phyloP scores from a whole-genome alignment of 2,888 invertebrate species.

The Sarcophaga rosellei region DNA sequence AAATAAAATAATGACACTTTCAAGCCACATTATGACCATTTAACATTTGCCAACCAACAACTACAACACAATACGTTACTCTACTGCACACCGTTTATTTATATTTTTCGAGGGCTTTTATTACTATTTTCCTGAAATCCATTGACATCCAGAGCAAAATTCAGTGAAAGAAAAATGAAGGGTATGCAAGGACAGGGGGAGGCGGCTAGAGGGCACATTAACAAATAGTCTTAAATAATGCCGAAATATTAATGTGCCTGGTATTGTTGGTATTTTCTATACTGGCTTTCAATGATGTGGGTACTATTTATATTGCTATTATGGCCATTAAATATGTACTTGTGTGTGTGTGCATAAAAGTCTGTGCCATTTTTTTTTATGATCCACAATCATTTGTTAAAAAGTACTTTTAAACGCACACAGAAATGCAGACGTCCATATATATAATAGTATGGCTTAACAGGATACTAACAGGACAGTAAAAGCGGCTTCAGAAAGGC shows the following conservation, averaged over 20 bases:
- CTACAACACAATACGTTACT: neutral
- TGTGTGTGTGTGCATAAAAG: conserved; percentile 8
- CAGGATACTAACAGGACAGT: neutral
- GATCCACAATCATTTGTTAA: conserved; percentile 42
- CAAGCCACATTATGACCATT: conserved; percentile 25
- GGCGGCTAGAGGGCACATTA: neutral
- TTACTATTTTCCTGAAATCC: neutral
- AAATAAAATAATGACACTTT: conserved; percentile 39
- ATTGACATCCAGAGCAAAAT: too few species aligned
- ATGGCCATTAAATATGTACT: conserved; percentile 33
- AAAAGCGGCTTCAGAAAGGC: neutral
- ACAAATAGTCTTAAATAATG: neutral
- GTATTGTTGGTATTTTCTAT: neutral
- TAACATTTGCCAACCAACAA: conserved; percentile 10
- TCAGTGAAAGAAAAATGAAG: too few species aligned
- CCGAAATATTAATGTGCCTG: neutral
- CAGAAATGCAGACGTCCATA: neutral
- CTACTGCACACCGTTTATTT: neutral
- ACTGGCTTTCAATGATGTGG: neutral
- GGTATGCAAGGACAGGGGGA: too few species aligned
- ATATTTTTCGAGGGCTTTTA: neutral
- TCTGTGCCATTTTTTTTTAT: conserved; percentile 21
- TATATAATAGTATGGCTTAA: too few species aligned
- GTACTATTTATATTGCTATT: neutral
- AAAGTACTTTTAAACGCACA: conserved; percentile 4